phyloP scores from a whole-genome alignment of 1,140 invertebrate genomes.

The Scaptomyza hsui region DNA sequence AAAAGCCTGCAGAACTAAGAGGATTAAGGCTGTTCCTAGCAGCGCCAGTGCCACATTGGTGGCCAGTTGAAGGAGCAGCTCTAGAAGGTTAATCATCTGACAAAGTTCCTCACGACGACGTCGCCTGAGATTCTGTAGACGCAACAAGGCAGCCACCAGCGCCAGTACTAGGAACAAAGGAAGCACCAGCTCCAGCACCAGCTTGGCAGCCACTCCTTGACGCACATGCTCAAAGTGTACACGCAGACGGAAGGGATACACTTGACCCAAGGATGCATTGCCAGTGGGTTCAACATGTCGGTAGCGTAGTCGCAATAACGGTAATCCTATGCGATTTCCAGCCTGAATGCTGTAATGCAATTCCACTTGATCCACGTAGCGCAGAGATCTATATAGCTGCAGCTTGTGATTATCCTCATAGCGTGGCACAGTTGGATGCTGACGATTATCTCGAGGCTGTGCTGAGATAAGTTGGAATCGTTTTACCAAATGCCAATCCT shows the following conservation, averaged over 20 bases:
- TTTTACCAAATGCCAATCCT: constrained; percentile 87
- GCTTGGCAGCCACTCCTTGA: constrained; percentile 31
- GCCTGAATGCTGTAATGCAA: constrained; percentile 63
- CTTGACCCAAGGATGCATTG: constrained; percentile 52
- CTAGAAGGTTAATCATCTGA: constrained; percentile 58
- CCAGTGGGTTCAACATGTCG: constrained; percentile 57
- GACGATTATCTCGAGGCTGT: constrained; percentile 33
- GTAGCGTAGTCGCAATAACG: constrained; percentile 66
- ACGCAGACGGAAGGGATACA: constrained; percentile 58
- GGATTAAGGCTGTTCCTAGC: constrained; percentile 50
- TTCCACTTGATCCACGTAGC: constrained; percentile 65
- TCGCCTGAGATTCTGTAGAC: constrained; percentile 61
- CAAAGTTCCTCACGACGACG: constrained; percentile 65
- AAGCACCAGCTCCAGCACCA: constrained; percentile 55
- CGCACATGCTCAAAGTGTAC: constrained; percentile 44
- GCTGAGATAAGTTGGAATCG: constrained; percentile 89
- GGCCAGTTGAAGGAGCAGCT: constrained; percentile 67
- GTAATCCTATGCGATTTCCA: constrained; percentile 64
- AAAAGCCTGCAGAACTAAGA: constrained; percentile 40
- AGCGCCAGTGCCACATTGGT: constrained; percentile 68
- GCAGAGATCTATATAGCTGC: constrained; percentile 63
- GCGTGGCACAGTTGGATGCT: constrained; percentile 31
- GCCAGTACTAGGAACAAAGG: constrained; percentile 61
- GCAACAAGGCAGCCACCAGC: constrained; percentile 54
- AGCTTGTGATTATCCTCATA: constrained; percentile 75